Evolutionary conservation across 37 sponge, comb jelly and placozoan genomes (phyloP).

Genomic region (Eunapius fragilis): DNA sequence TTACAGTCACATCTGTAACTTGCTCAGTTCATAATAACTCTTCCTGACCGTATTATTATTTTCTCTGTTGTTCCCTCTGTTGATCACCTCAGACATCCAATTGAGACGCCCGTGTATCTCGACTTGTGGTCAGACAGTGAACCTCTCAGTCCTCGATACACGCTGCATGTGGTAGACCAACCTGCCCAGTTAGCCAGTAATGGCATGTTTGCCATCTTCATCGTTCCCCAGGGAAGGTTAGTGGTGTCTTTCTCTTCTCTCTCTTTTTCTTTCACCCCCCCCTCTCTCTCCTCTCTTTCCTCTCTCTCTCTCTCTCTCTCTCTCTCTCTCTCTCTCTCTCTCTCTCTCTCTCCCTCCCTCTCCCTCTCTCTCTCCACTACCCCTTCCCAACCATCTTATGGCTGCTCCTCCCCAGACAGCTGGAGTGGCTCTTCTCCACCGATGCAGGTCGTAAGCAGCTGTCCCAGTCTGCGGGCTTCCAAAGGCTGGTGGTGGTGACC

Average conservation of each 20-base stretch:
- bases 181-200: slow-evolving; percentile 33
- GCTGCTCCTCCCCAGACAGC: slow-evolving; percentile 49
- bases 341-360: slow-evolving; percentile 1
- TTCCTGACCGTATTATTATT: too few relatives aligned
- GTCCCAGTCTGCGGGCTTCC: slow-evolving; percentile 70
- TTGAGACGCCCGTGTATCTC: slow-evolving; percentile 40
- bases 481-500: slow-evolving; percentile 74
- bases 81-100: slow-evolving; percentile 20
- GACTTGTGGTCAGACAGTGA: slow-evolving; percentile 64
- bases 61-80: too few relatives aligned
- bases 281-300: neutral
- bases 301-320: neutral
- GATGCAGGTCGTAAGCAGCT: slow-evolving; percentile 61
- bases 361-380: neutral
- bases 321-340: neutral
- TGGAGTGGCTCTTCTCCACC: slow-evolving; percentile 77
- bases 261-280: neutral
- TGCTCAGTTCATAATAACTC: too few relatives aligned
- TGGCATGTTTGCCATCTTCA: slow-evolving; percentile 86
- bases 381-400: neutral
- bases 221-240: slow-evolving; percentile 91
- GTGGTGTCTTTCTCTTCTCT: neutral
- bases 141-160: slow-evolving; percentile 61
- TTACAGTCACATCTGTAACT: too few relatives aligned
- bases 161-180: slow-evolving; percentile 67